These are phyloP conservation scores for Bucorvus abyssinicus DNA, from an alignment of 2,797 vertebrate species.

Conservation along the genomic window DNA sequence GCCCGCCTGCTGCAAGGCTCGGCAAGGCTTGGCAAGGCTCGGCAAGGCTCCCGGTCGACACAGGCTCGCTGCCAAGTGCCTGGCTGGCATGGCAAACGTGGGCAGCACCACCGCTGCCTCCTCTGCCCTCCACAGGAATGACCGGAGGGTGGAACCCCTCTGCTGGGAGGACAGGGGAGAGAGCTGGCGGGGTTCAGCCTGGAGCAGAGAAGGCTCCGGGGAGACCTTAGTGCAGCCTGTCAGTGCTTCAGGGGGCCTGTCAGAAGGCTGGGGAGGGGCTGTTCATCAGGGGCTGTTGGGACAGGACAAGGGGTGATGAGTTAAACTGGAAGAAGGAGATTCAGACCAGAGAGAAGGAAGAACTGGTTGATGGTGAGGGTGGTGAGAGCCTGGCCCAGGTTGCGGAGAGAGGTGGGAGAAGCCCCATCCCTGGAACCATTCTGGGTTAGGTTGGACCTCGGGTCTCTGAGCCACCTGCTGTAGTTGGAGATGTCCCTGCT, in stretches of 20 bases:
- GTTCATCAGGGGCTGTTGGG: rapidly evolving
- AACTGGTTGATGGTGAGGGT: rapidly evolving
- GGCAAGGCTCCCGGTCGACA: rapidly evolving
- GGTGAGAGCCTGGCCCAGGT: not conserved
- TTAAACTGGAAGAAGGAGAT: not conserved
- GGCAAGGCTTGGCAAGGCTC: rapidly evolving
- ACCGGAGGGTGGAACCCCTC: rapidly evolving
- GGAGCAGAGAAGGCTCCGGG: not conserved
- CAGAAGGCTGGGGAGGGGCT: not conserved
- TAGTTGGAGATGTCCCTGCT: no score
- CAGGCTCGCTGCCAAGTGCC: rapidly evolving
- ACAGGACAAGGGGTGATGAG: no score
- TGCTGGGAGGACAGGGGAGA: not conserved
- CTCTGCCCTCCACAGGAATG: not conserved
- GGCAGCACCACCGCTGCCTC: not conserved
- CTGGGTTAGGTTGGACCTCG: rapidly evolving
- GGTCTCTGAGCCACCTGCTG: rapidly evolving
- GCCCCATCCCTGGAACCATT: not conserved
- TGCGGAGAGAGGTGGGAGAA: not conserved
- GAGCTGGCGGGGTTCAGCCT: not conserved
- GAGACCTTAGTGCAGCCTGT: rapidly evolving
- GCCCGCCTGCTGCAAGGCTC: not conserved
- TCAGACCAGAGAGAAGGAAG: rapidly evolving
- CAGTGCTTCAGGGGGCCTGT: not conserved
- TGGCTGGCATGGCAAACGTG: rapidly evolving